Percentiles rank a stretch among this genome's conserved stretches.
Evolutionary conservation across 2,113 vertebrate species (phyloP).

Genomic region (Antechinus flavipes): DNA sequence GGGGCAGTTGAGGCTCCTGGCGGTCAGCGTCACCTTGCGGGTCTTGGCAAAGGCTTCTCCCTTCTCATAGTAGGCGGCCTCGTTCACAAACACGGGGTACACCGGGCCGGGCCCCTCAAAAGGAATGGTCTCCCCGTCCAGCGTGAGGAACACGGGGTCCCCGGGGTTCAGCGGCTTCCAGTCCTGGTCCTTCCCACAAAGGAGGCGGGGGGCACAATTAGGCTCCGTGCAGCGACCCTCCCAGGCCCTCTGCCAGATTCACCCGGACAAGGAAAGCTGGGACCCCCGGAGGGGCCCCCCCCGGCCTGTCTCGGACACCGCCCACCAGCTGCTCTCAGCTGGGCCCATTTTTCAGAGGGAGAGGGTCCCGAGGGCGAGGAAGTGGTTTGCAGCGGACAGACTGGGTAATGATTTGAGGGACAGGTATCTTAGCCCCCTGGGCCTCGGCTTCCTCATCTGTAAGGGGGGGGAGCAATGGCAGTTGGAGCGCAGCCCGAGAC

Average conservation of each 20-base stretch:
- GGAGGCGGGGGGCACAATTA: not conserved
- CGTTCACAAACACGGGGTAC: conserved; percentile 96
- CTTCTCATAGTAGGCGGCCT: conserved; percentile 98
- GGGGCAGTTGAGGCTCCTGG: conserved; percentile 81
- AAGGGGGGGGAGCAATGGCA: too few relatives aligned
- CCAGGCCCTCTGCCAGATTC: too few relatives aligned
- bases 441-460: too few relatives aligned
- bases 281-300: too few relatives aligned
- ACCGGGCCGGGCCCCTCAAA: conserved; percentile 88
- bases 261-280: not conserved
- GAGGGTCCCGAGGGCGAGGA: too few relatives aligned
- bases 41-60: conserved; percentile 95
- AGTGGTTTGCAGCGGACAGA: too few relatives aligned
- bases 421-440: not conserved
- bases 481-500: too few relatives aligned
- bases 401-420: too few relatives aligned
- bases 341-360: not conserved
- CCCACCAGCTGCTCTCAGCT: not conserved
- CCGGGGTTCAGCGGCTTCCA: conserved; percentile 94
- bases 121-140: conserved; percentile 90
- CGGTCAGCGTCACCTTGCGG: conserved; percentile 87
- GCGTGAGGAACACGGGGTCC: conserved; percentile 94
- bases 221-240: conserved; percentile 50
- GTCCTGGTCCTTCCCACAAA: conserved; percentile 91
- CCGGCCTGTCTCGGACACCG: too few relatives aligned